These are phyloP conservation scores for Onychostoma macrolepis DNA, from an alignment of 2,113 vertebrate genomes.

Conservation along the genomic window DNA sequence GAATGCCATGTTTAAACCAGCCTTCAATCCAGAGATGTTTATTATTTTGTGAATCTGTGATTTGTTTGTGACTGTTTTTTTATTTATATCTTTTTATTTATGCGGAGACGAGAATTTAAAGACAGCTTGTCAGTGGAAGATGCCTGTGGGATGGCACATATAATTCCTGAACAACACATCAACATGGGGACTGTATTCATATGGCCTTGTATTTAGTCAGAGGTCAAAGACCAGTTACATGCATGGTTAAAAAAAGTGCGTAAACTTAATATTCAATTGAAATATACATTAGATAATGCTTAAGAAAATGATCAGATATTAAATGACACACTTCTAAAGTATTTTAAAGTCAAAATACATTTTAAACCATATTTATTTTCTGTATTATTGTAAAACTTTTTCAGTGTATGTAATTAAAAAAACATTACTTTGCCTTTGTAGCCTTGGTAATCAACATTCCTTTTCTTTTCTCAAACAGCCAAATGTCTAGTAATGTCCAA, in stretches of 20 bases:
- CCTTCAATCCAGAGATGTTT: slow-evolving; percentile 13
- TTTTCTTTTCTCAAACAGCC: not conserved
- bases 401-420: too few species aligned
- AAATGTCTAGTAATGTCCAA: not conserved
- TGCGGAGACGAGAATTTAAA: not conserved
- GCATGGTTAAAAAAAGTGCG: not conserved
- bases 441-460: too few species aligned
- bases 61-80: not conserved
- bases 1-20: slow-evolving; percentile 3
- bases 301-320: not conserved
- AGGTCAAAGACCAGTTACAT: not conserved
- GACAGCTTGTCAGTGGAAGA: not conserved
- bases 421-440: too few species aligned
- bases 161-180: not conserved
- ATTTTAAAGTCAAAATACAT: not conserved
- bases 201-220: not conserved
- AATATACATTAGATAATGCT: too few species aligned
- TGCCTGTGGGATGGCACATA: slow-evolving; percentile 1
- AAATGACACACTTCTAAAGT: not conserved
- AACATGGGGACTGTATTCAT: not conserved
- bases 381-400: too few species aligned
- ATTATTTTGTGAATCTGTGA: slow-evolving; percentile 6
- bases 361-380: not conserved
- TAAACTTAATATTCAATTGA: not conserved
- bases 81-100: not conserved